These are phyloP conservation scores for Pelagia noctiluca DNA, from an alignment of 30 jellyfish, hydroid and myxozoan genomes.

Conservation along the genomic window DNA sequence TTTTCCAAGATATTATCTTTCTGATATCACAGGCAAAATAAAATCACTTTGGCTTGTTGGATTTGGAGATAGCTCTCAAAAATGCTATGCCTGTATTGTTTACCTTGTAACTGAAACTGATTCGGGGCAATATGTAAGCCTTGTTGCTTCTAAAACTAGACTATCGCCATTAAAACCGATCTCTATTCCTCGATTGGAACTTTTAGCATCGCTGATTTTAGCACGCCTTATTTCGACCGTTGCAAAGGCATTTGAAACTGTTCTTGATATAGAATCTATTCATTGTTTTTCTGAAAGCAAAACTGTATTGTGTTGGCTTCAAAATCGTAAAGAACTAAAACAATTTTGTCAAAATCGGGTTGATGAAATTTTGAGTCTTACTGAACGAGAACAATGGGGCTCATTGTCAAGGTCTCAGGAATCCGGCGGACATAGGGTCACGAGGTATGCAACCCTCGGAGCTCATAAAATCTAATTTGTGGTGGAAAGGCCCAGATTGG, in stretches of 20 bases:
- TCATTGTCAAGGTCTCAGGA: not conserved
- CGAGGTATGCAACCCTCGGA: not conserved
- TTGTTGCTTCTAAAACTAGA: conserved; percentile 25
- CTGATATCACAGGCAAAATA: too few species aligned
- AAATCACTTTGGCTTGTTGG: too few species aligned
- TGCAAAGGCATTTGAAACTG: too few species aligned
- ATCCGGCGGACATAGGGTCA: not conserved
- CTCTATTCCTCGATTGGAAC: conserved; percentile 37
- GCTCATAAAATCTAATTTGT: not conserved
- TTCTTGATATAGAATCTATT: too few species aligned
- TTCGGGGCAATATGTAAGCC: not conserved
- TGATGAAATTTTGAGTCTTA: too few species aligned
- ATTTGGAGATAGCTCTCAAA: not conserved
- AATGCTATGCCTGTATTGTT: conserved; percentile 22
- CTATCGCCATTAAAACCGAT: conserved; percentile 23
- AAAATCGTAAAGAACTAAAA: too few species aligned
- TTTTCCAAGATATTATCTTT: too few species aligned
- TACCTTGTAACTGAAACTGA: conserved; percentile 28
- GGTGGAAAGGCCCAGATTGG: conserved; percentile 6
- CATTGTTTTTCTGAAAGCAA: too few species aligned
- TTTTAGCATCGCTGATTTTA: conserved; percentile 9
- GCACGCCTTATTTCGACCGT: conserved; percentile 8
- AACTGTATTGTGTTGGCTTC: too few species aligned
- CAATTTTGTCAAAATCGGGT: too few species aligned
- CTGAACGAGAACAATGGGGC: too few species aligned